Base-by-base conservation (phyloP, 2,797 vertebrate genomes). In the Amphiprion clarkii region DNA sequence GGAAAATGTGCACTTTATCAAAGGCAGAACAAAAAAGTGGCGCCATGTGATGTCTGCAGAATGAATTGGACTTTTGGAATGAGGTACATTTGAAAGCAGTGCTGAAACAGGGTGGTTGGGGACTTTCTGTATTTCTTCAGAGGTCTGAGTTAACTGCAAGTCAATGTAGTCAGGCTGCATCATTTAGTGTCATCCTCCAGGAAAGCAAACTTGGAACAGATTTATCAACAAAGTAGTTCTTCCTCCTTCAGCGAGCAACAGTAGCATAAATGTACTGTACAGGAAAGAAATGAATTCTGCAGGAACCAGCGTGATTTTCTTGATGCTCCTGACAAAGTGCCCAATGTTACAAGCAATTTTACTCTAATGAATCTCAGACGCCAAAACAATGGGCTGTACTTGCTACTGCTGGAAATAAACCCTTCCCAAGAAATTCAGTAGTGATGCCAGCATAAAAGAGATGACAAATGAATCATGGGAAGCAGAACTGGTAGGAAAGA, bases 281-380 rank as follows among this genome's bases (percentile, higher is more conserved):
- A 49, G 36, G n/a, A 21, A 54, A 48, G 11, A 58, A 61, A 56
- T 54, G 2, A 81, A 10, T 49, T 68, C 46, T 42, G 36, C 12
- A 63, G 42, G 53, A 53, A 72, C 74, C 44, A 58, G 39, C 33
- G 31, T 33, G 3, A 68, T 79, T 71, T 78, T 74, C 61, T 67
- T 55, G 44, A 76, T 36, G 51, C 54, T 62, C 53, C 67, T 70
- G 83, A 85, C 83, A 83, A 81, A 79, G 31, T 66, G 76, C 66
- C 70, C 70, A 54, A 52, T 52, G 49, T 72, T 79, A 82, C 65
- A 59, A 77, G 58, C 71, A 42, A 67, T 74, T 78, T 74, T 39
- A 67, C 67, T 70, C 67, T 62, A 87, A 88, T 76, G 73, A 87
- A 72, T 81, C 66, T 57, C 6, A 2, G 31, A 5, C 44, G 81